A percentile compares a stretch with the other conserved stretches of the same genome.
Conservation (phyloP, 2,888 invertebrate species). For the Acanthopleura granulata region DNA sequence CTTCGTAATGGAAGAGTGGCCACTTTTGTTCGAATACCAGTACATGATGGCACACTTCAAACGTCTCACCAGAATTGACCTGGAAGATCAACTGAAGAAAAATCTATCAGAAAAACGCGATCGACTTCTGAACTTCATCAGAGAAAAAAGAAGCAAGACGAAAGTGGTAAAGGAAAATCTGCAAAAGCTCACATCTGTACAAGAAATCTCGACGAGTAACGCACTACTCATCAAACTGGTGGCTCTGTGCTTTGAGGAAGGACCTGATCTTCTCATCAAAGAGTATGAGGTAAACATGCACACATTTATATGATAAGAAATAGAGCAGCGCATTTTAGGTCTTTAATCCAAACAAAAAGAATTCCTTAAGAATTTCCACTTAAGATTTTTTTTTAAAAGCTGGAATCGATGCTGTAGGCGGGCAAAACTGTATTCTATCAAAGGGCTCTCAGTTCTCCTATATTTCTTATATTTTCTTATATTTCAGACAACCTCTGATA, state of each 20-base stretch:
- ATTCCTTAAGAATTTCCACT: no score
- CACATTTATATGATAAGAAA: background rate
- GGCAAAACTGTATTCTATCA: no score
- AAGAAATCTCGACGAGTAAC: background rate
- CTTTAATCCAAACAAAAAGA: no score
- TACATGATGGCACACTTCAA: constrained; percentile 9
- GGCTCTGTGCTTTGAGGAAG: background rate
- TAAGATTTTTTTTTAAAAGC: no score
- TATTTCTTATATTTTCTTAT: no score
- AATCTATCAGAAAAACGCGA: background rate
- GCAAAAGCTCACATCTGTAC: background rate
- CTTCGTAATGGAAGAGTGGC: constrained; percentile 1
- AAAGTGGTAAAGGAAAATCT: background rate
- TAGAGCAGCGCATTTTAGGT: no score
- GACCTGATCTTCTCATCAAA: background rate
- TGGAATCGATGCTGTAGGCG: no score
- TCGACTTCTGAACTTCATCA: background rate
- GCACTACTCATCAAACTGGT: background rate
- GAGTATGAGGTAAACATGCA: background rate
- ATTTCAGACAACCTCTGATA: no score
- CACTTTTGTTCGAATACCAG: constrained; percentile 15
- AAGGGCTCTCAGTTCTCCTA: no score
- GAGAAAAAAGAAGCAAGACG: background rate
- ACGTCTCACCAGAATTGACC: background rate
- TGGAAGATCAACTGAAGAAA: background rate